Conservation (phyloP, 1,140 invertebrate genomes). For the Maconellicoccus hirsutus region DNA sequence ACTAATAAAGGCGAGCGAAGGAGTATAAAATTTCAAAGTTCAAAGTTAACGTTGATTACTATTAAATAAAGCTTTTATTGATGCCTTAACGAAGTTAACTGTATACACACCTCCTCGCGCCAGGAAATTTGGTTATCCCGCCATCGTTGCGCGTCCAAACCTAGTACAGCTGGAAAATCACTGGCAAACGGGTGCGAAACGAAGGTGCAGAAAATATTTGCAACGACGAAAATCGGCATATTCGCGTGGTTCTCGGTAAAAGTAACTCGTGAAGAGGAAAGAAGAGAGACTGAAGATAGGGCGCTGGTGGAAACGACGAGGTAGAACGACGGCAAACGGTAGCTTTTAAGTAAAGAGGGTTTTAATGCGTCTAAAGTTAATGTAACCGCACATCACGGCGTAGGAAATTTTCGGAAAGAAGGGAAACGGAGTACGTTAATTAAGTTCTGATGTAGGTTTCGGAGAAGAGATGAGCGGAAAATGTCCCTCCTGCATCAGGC, state of each 20-base stretch:
- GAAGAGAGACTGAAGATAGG: not conserved
- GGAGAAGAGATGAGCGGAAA: conserved; percentile 6
- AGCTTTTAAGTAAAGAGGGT: conserved; percentile 21
- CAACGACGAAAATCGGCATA: not conserved
- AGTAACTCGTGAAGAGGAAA: not conserved
- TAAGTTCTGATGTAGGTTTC: conserved; percentile 19
- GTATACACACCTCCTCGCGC: not conserved
- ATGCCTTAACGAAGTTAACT: conserved; percentile 20
- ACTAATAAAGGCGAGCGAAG: conserved; percentile 20
- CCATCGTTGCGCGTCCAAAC: not conserved
- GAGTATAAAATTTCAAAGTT: conserved; percentile 22
- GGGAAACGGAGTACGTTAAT: conserved; percentile 10
- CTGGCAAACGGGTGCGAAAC: conserved; percentile 10
- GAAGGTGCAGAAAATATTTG: not conserved
- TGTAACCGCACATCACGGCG: conserved; percentile 6
- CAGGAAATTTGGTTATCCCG: not conserved
- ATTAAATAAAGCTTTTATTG: conserved; percentile 22
- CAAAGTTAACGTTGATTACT: conserved; percentile 22
- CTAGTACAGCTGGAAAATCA: conserved; percentile 10
- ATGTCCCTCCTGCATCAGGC: not conserved
- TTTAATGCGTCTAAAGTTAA: conserved; percentile 22
- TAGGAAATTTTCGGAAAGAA: not conserved
- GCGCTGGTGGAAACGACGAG: not conserved
- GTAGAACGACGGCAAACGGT: not conserved
- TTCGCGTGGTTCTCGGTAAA: not conserved